Base-by-base conservation (phyloP, 2,888 invertebrate genomes). In the Cyaniris semiargus region DNA sequence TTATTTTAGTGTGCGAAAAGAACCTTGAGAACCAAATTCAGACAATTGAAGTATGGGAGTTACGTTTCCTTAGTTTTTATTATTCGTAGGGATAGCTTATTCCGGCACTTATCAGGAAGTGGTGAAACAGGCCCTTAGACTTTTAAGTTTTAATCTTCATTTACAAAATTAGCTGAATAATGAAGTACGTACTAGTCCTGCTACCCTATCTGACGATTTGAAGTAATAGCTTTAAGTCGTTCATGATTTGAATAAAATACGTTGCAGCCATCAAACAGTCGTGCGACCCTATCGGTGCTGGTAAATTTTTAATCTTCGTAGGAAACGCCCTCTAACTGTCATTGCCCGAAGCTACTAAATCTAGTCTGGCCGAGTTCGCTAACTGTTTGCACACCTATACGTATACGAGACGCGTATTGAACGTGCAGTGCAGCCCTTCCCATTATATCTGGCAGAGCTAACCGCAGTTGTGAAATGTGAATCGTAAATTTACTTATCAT, bases 391-490 rank as follows among this genome's bases (percentile, higher is more conserved):
- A 6, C 27, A 31, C 66, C 13, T 66, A 66, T 66, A 66, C 27
- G 23, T 27, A 15, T 66, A 66, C 66, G 27, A 66, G 66, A 23
- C 66, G 66, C 8, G 27, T 66, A 27, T 66, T 66, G 66, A 66
- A 66, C 60, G 21, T 60, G 27, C 27, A 66, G 21, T 60, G 27
- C 27, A 66, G 66, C 66, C 66, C 66, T 31, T 66, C 66, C 44
- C 44, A 21, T 72, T 21, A 38, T 38, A 72, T 38, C 38, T 38
- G 38, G 72, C 18, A 72, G n/a, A 44, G 44, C 44, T 44, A 72
- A 72, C 74, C 74, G 48, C 74, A 53, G 66, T 66, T 66, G 31
- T 48, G 44, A 34, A 48, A 48, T 44, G 13, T 74, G 48, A 71
- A 48, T 48, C 27, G 48, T 53, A 48, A 38, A 72, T 44, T 72